Percentiles rank a stretch among this genome's conserved stretches.
Evolutionary conservation across 2,888 invertebrate species (phyloP).

Genomic region (Ectemnius continuus): DNA sequence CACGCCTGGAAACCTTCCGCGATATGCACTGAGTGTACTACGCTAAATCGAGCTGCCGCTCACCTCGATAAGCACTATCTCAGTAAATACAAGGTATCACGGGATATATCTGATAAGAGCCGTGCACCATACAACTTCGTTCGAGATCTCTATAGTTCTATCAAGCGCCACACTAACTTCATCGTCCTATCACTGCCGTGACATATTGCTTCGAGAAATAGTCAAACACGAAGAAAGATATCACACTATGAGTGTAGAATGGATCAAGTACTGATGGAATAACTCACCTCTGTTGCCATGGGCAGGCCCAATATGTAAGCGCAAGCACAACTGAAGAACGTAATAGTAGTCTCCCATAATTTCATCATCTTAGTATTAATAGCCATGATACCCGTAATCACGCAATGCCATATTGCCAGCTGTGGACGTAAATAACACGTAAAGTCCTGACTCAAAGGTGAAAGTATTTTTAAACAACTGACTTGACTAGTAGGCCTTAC

Average conservation of each 20-base stretch:
- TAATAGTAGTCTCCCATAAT: slow-evolving; percentile 90
- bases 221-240: background rate
- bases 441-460: background rate
- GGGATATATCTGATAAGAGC: slow-evolving; percentile 40
- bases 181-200: too few relatives aligned
- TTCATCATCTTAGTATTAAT: slow-evolving; percentile 86
- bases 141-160: background rate
- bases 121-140: background rate
- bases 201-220: background rate
- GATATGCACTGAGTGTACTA: slow-evolving; percentile 32
- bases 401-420: slow-evolving; percentile 94
- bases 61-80: slow-evolving; percentile 55
- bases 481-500: slow-evolving; percentile 62
- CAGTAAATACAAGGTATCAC: slow-evolving; percentile 32
- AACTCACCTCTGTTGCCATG: slow-evolving; percentile 91
- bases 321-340: slow-evolving; percentile 90
- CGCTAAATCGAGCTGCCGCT: slow-evolving; percentile 24
- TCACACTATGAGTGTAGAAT: background rate
- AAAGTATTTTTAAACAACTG: background rate
- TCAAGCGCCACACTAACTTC: too few relatives aligned
- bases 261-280: too few relatives aligned
- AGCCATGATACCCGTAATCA: slow-evolving; percentile 90
- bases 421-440: slow-evolving; percentile 57
- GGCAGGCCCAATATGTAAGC: slow-evolving; percentile 87
- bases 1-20: slow-evolving; percentile 3